These are phyloP conservation scores for Drosophila nigritarsus DNA, from an alignment of 2,888 invertebrate genomes.

Conservation along the genomic window DNA sequence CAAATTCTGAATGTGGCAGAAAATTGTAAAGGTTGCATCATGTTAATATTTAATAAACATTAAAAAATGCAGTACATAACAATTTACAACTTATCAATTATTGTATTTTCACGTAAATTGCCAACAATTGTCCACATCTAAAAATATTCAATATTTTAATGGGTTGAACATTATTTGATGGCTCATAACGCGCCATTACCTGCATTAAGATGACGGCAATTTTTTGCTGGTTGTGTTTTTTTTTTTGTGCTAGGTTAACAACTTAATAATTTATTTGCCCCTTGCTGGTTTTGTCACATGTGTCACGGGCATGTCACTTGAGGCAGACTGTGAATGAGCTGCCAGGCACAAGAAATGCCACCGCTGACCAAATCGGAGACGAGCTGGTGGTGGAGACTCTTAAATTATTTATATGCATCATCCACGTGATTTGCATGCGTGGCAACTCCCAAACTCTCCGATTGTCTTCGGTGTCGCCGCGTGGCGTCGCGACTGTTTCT, in stretches of 20 bases:
- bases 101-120: not conserved
- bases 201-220: conserved; percentile 49
- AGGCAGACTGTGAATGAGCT: conserved; percentile 11
- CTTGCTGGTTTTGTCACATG: conserved; percentile 48
- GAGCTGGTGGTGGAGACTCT: conserved; percentile 31
- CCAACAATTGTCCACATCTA: not conserved
- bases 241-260: conserved; percentile 64
- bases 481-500: conserved; percentile 34
- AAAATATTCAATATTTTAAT: not conserved
- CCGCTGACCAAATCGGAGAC: not conserved
- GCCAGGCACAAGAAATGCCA: not conserved
- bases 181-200: conserved; percentile 22
- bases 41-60: not conserved
- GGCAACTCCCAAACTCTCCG: conserved; percentile 48
- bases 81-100: not conserved
- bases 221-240: conserved; percentile 32
- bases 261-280: conserved; percentile 72
- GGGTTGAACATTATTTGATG: not conserved
- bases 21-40: not conserved
- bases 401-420: conserved; percentile 69
- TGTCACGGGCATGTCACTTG: conserved; percentile 57
- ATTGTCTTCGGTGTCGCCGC: conserved; percentile 60
- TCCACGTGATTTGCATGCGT: conserved; percentile 71
- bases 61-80: not conserved
- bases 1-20: not conserved